Evolutionary conservation across 2,888 invertebrate species (phyloP), one percentile per base, ranked within the genome.

Genomic region (Brachypalpus laphriformis): DNA sequence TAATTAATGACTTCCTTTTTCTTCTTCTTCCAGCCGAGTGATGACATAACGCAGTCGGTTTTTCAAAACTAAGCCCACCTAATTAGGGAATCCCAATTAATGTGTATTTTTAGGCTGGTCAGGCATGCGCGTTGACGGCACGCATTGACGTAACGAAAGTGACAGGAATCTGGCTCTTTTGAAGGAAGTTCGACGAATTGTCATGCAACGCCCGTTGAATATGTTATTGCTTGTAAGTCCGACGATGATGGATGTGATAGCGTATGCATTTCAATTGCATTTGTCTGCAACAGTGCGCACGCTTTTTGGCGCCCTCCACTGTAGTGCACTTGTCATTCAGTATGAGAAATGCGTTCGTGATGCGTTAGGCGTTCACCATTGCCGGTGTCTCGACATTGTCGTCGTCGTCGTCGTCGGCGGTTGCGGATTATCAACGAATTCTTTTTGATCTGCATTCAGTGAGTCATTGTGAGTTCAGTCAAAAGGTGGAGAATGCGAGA

Each of bases 211-310:
- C 51, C 59, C 59, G 66, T 66, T 65, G 81, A 80, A 75, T 85
- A 71, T 85, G 45, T 85, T 85, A 85, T 81, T 71, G 59, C 70
- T 81, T 85, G 85, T 85, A 76, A 85, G 75, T 61, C 80, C 71
- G 61, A 66, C 81, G 85, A 81, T 85, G 85, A 85, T 85, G 81
- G 59, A 85, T 85, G 65, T 51, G 85, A 81, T 85, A 66, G 65
- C 54, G 78, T 54, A 71, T 81, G 81, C 75, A 85, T 85, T 81
- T 71, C 81, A 81, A 75, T 85, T 85, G 81, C 83, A 83, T 78
- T 71, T 40, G n/a, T 20, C 40, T 74, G 68, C 68, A 54, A 70
- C 40, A 49, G n/a, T 34, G 68, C 54, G 80, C 75, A 85, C 80
- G 83, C 81, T 81, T 76, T 80, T 75, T 76, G 66, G 75, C 81